A percentile compares a stretch with the other conserved stretches of the same genome.
Evolutionary conservation across 1,140 invertebrate species (phyloP).

Genomic region (Zaprionus ghesquierei): DNA sequence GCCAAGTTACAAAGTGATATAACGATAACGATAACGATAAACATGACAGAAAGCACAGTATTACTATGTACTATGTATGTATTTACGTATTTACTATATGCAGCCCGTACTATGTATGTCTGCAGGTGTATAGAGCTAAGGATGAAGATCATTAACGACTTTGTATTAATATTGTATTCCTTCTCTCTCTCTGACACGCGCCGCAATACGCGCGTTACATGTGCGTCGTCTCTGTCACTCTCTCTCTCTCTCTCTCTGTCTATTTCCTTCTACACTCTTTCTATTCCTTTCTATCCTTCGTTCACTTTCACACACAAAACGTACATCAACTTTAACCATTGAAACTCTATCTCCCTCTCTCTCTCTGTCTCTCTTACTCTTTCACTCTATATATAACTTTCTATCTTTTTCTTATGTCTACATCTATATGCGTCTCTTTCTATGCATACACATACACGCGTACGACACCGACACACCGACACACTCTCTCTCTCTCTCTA

Average conservation of each 20-base stretch:
- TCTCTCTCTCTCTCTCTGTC: conserved; percentile 16
- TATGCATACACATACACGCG: conserved; percentile 25
- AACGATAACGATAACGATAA: conserved; percentile 16
- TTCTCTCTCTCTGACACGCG: conserved; percentile 49
- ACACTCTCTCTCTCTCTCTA: not conserved
- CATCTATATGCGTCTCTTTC: conserved; percentile 41
- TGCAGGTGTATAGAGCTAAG: conserved; percentile 28
- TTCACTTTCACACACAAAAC: conserved; percentile 1
- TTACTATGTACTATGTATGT: conserved; percentile 37
- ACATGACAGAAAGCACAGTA: conserved; percentile 32
- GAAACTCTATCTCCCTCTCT: conserved; percentile 22
- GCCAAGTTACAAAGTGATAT: conserved; percentile 7
- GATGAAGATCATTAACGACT: conserved; percentile 25
- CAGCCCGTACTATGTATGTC: not conserved
- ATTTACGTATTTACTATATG: conserved; percentile 47
- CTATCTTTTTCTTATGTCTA: conserved; percentile 49
- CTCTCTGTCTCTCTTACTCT: not conserved
- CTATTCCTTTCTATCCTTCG: conserved; percentile 18
- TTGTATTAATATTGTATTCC: conserved; percentile 59
- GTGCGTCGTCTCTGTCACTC: conserved; percentile 48
- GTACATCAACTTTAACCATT: conserved; percentile 4
- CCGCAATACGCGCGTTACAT: conserved; percentile 43
- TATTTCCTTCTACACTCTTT: conserved; percentile 8
- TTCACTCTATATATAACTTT: conserved; percentile 18
- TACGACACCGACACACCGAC: conserved; percentile 17